These are phyloP conservation scores for Nothocercus julius DNA, from an alignment of 2,113 vertebrate species.

Conservation along the genomic window DNA sequence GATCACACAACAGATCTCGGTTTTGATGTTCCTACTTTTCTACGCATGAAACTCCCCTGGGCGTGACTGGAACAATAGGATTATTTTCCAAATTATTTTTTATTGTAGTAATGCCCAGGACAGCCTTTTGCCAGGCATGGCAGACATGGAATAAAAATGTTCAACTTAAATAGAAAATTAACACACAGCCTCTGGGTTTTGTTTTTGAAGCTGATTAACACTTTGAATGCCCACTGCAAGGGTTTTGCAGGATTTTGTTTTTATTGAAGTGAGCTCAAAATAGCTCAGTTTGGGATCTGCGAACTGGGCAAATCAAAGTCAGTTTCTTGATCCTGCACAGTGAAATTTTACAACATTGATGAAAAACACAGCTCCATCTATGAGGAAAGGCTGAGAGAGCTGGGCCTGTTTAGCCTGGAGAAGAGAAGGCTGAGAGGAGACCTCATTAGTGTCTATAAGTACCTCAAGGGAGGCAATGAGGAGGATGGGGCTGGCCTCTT, in stretches of 20 bases:
- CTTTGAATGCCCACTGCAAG: slow-evolving; percentile 23
- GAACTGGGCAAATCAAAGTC: background rate
- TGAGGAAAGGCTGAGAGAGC: too few species aligned
- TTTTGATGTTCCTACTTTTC: slow-evolving; percentile 57
- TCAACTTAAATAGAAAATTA: slow-evolving; percentile 63
- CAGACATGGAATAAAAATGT: slow-evolving; percentile 44
- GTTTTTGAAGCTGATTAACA: slow-evolving; percentile 29
- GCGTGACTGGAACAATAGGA: slow-evolving; percentile 67
- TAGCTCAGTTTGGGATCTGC: background rate
- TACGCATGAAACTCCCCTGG: slow-evolving; percentile 58
- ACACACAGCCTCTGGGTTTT: slow-evolving; percentile 28
- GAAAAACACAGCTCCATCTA: slow-evolving; percentile 19
- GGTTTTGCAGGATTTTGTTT: background rate
- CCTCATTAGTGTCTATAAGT: too few species aligned
- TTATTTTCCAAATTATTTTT: slow-evolving; percentile 64
- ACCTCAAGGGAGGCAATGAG: too few species aligned
- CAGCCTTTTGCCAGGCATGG: slow-evolving; percentile 46
- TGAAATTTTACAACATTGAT: slow-evolving; percentile 3
- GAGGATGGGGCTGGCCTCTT: too few species aligned
- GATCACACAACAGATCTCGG: slow-evolving; percentile 28
- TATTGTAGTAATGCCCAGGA: slow-evolving; percentile 52
- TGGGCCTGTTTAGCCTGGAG: too few species aligned
- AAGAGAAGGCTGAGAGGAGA: too few species aligned
- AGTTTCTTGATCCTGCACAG: background rate
- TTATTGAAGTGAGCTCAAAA: background rate